A percentile compares a stretch with the other conserved stretches of the same genome.
Conservation (phyloP, 2,888 invertebrate species). For the Deilephila porcellus region DNA sequence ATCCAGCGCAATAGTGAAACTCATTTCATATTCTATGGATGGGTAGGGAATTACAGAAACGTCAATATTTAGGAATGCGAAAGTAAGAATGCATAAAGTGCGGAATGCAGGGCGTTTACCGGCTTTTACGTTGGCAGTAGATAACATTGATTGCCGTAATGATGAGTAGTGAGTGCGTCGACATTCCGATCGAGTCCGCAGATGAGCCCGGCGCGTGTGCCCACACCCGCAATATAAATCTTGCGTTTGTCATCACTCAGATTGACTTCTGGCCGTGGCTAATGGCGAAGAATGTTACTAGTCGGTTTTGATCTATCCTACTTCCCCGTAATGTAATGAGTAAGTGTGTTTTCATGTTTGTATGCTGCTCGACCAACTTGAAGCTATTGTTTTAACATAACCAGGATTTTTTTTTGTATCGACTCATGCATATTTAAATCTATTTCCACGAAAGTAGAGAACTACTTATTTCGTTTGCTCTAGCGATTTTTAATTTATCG, state of each 20-base stretch:
- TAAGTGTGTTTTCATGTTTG: constrained; percentile 8
- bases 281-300: constrained; percentile 42
- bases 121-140: constrained; percentile 41
- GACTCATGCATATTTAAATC: neutral
- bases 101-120: constrained; percentile 51
- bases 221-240: constrained; percentile 3
- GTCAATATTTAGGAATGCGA: constrained; percentile 45
- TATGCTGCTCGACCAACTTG: neutral
- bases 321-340: neutral
- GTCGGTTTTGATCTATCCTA: constrained; percentile 1
- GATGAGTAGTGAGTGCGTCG: constrained; percentile 44
- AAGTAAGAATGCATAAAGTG: constrained; percentile 35
- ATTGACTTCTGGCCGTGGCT: constrained; percentile 26
- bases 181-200: constrained; percentile 16
- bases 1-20: constrained; percentile 1
- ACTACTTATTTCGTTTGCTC: neutral
- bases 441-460: neutral
- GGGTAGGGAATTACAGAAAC: constrained; percentile 26
- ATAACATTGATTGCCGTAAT: constrained; percentile 44
- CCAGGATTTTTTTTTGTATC: neutral
- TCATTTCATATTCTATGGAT: constrained; percentile 1
- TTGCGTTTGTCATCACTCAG: constrained; percentile 16
- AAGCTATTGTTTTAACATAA: neutral
- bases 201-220: neutral
- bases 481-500: too few species aligned